A percentile compares a stretch with the other conserved stretches of the same genome.
These are phyloP conservation scores for Cebidichthys violaceus DNA, from an alignment of 2,113 vertebrate genomes.

Conservation along the genomic window DNA sequence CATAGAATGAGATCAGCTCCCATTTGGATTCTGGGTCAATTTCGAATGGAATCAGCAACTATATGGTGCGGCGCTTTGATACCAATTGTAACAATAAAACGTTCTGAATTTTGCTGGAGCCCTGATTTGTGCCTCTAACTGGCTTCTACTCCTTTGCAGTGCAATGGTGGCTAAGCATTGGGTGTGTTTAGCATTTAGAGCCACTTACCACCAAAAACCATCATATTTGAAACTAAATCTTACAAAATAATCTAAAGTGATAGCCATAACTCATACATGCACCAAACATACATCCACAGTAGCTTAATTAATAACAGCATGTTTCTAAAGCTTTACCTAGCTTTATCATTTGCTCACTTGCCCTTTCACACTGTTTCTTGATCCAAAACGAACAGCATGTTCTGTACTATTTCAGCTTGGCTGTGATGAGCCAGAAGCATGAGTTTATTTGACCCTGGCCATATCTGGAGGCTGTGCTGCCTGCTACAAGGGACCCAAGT, in stretches of 20 bases:
- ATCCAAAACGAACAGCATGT: conserved; percentile 12
- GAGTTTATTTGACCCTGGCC: conserved; percentile 60
- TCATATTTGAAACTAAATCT: background rate
- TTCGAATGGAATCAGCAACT: background rate
- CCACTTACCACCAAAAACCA: background rate
- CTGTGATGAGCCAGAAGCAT: conserved; percentile 49
- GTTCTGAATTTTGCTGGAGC: background rate
- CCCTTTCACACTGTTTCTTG: background rate
- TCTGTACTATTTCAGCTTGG: conserved; percentile 58
- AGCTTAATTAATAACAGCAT: background rate
- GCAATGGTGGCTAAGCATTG: background rate
- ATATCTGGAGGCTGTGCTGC: conserved; percentile 52
- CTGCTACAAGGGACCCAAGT: conserved; percentile 30
- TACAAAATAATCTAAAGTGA: background rate
- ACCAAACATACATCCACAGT: background rate
- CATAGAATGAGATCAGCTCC: background rate
- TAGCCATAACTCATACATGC: background rate
- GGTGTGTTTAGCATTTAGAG: background rate
- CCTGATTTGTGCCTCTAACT: background rate
- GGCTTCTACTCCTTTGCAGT: background rate
- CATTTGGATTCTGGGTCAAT: background rate
- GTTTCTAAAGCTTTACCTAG: background rate
- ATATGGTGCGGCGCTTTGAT: background rate
- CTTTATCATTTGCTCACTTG: background rate
- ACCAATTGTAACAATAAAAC: background rate